Evolutionary conservation across 2,888 invertebrate genomes (phyloP), one percentile per base, ranked within the genome.

Genomic region (Dromius quadrimaculatus): DNA sequence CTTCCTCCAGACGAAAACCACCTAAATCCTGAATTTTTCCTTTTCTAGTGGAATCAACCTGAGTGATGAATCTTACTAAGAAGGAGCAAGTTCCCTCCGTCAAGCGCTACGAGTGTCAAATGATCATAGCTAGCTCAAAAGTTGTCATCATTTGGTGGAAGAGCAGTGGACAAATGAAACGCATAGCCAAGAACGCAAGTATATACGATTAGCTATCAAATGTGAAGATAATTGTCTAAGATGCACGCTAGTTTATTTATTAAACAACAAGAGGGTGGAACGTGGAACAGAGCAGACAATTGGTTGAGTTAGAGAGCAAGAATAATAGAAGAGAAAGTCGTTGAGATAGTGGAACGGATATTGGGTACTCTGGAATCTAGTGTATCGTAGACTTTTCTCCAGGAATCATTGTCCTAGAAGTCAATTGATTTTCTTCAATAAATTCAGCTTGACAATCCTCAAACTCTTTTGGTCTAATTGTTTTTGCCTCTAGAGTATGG

Each of bases 61-160:
- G 90, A 72, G 94, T 94, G 75, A 89, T 89, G 78, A 95, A 95
- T 78, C 82, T 93, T 77, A 93, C 92, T 71, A 93, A 93, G 82
- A 92, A 93, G 80, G 88, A 90, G 77, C 90, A 91, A 79, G 88
- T 95, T 68, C 93, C 92, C 15, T 93, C 94, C 0, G 94, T 93
- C 78, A 92, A 92, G 80, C 88, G 91, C 73, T 94, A 94, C 82
- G 93, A 94, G 80, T 95, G 95, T 81, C 89, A 90, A 79, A 92
- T 94, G 71, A 89, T 91, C 0, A 95, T 95, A 66, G 95, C 95
- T 9, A 87, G 93, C 73, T 95, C 95, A 4, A 91, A 92, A 73
- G 94, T 95, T 1, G 86, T 89, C 71, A 92, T 95, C 79, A 92
- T 93, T 54, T 95, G 95, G 95, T 95, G 93, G 93, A 93, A 93